Conservation (phyloP, 2,113 vertebrate species). For the Butorides virescens region DNA sequence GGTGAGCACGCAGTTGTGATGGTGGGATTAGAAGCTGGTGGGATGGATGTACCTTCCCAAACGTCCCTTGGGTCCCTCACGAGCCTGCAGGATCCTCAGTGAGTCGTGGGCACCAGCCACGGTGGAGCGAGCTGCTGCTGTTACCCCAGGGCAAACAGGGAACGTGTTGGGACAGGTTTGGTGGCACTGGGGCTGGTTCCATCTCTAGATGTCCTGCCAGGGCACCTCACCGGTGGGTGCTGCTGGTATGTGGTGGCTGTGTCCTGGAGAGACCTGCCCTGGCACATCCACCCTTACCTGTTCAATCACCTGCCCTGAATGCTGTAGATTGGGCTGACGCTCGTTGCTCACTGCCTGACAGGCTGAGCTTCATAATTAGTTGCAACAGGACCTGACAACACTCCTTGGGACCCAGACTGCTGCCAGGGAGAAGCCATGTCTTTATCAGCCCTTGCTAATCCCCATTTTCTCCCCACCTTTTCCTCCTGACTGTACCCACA, state of each 20-base stretch:
- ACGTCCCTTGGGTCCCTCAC: neutral
- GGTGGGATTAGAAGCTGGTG: neutral
- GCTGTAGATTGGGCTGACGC: neutral
- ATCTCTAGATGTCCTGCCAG: fast-evolving
- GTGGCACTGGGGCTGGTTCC: neutral
- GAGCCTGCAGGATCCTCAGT: neutral
- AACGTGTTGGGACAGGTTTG: neutral
- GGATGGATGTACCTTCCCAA: neutral
- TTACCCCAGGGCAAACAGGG: neutral
- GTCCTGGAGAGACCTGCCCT: neutral
- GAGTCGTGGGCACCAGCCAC: fast-evolving
- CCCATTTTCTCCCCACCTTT: neutral
- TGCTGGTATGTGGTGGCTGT: neutral
- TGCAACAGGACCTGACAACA: neutral
- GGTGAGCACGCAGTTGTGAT: neutral
- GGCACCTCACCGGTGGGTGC: neutral
- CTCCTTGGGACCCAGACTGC: neutral
- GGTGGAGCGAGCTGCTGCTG: neutral
- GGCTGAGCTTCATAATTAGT: neutral
- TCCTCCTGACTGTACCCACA: neutral
- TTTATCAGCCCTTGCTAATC: neutral
- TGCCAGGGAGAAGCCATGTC: neutral
- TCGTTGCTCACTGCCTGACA: fast-evolving
- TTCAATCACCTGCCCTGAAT: neutral
- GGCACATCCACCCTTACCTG: neutral